phyloP scores from a whole-genome alignment of 2,888 invertebrate species.

The Andrena flavipes region DNA sequence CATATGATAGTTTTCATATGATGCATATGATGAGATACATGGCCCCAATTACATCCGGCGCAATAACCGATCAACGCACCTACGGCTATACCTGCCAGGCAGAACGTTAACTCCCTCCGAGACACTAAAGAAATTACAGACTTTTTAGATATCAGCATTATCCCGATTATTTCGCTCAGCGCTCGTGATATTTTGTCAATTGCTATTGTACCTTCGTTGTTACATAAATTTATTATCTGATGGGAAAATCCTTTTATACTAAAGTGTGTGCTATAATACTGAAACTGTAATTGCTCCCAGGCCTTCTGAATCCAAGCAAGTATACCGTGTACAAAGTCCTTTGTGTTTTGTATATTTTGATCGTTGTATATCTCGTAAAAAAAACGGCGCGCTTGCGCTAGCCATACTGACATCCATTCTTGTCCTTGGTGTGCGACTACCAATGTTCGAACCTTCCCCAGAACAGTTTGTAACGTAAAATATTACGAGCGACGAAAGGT shows the following conservation, averaged over 20 bases:
- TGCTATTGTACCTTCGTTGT: conserved; percentile 71
- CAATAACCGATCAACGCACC: conserved; percentile 85
- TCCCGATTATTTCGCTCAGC: conserved; percentile 11
- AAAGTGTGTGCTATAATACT: conserved; percentile 73
- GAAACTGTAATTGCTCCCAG: conserved; percentile 74
- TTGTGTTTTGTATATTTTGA: conserved; percentile 72
- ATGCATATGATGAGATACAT: conserved; percentile 78
- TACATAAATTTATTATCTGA: conserved; percentile 70
- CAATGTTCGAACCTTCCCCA: conserved; percentile 76
- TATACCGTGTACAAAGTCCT: conserved; percentile 69
- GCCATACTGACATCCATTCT: conserved; percentile 72
- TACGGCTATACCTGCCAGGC: conserved; percentile 83
- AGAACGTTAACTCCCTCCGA: conserved; percentile 84
- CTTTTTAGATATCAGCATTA: neutral
- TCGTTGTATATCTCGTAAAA: conserved; percentile 72
- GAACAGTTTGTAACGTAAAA: conserved; percentile 24
- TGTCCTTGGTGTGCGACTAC: conserved; percentile 77
- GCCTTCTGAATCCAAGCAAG: conserved; percentile 69
- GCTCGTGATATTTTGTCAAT: conserved; percentile 42
- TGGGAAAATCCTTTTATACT: conserved; percentile 72
- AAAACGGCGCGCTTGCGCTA: conserved; percentile 70
- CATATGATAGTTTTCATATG: conserved; percentile 86
- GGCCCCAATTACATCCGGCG: conserved; percentile 81
- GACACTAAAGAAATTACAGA: conserved; percentile 81
- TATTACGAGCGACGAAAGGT: neutral